Evolutionary conservation across 2,113 vertebrate genomes (phyloP), one percentile per base, ranked within the genome.

Genomic region (Vombatus ursinus): DNA sequence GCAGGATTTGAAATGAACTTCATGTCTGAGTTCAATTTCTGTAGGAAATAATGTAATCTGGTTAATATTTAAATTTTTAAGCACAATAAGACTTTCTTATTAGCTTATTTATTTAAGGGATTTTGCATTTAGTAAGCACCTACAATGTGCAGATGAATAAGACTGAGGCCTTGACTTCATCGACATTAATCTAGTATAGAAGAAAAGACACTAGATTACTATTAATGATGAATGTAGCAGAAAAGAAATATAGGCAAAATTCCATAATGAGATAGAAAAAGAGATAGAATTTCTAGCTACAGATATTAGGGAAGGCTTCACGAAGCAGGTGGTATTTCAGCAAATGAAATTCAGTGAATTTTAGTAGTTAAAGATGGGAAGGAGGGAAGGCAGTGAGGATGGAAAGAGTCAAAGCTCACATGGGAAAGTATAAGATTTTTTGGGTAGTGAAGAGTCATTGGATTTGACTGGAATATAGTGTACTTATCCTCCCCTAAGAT

Each of bases 21-120:
- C 95, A 61, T 89, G 0, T 90, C 77, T 68, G n/a, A 92, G 31
- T 9, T 54, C 50, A 91, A 84, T 37, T 95, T 44, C 8, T 94
- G 31, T 44, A 89, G n/a, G 10, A 92, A 94, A 89, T 90, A 95
- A 96, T 96, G 53, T 92, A 95, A 96, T 96, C 92, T 28, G 77
- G 84, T n/a, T 92, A 93, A 25, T 92, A 51, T n/a, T 84, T 93
- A 92, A 97, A 31, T 77, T 93, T 93, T 94, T 84, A 52, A 53
- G 26, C 91, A 90, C 19, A 48, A 94, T 37, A 93, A 4, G 90
- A 91, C 37, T 14, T n/a, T 92, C 68, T 90, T 54, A 57, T 48
- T 93, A 50, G 14, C 57, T 68, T 22, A 90, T 91, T 94, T 48
- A 94, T 57, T 94, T 50, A 91, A 53, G 1, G 48, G 22, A 61